phyloP scores from a whole-genome alignment of 2,888 invertebrate genomes.

The Noctuana brunneofusca region DNA sequence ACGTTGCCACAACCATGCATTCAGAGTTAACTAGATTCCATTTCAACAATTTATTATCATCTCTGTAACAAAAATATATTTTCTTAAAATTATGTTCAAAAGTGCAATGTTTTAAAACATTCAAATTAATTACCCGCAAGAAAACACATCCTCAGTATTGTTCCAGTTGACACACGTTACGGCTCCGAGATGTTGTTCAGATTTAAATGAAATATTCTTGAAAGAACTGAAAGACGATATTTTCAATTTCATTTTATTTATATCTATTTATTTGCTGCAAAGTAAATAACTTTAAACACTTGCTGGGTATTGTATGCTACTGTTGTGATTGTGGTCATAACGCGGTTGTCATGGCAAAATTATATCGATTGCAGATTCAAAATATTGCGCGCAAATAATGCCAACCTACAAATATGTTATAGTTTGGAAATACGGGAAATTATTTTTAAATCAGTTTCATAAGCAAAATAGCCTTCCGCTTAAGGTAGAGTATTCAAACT shows the following conservation, averaged over 20 bases:
- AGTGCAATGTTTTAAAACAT: too few species aligned
- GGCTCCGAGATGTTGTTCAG: slow-evolving; percentile 84
- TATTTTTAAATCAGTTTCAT: too few species aligned
- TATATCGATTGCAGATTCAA: background rate
- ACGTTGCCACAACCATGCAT: slow-evolving; percentile 88
- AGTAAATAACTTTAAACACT: background rate
- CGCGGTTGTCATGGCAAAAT: slow-evolving; percentile 18
- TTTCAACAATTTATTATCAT: slow-evolving; percentile 93
- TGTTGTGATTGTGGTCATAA: background rate
- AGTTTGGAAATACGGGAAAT: background rate
- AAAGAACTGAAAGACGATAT: slow-evolving; percentile 89
- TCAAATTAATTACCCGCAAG: slow-evolving; percentile 88
- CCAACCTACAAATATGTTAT: slow-evolving; percentile 5
- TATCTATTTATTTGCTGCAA: background rate
- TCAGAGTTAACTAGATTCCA: slow-evolving; percentile 94
- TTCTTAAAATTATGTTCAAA: too few species aligned
- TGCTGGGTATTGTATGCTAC: too few species aligned
- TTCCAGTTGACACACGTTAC: slow-evolving; percentile 97
- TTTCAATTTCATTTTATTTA: slow-evolving; percentile 89
- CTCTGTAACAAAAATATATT: slow-evolving; percentile 80
- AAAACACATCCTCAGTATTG: slow-evolving; percentile 95
- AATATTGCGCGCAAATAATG: background rate
- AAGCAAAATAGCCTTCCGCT: too few species aligned
- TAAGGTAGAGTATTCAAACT: too few species aligned
- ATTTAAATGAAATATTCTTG: slow-evolving; percentile 54